Evolutionary conservation across 2,113 vertebrate species (phyloP).

Genomic region (Origma solitaria): DNA sequence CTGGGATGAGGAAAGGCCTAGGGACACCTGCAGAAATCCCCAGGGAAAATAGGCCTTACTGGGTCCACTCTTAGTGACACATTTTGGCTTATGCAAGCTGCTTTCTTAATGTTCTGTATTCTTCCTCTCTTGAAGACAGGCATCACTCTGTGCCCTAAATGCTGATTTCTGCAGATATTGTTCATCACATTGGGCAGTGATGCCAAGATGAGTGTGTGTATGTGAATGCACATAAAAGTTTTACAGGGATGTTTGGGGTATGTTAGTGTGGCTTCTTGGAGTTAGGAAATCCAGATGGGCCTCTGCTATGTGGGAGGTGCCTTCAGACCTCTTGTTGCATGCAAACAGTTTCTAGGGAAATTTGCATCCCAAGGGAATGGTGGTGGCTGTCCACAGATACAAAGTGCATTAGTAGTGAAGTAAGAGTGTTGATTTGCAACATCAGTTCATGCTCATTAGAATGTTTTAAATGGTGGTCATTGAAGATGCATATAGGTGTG

Average conservation of each 20-base stretch:
- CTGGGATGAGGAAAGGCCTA: background rate
- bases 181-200: background rate
- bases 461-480: background rate
- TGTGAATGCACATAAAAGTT: background rate
- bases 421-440: background rate
- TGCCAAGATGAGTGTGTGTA: rapidly evolving
- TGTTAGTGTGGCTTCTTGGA: background rate
- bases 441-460: background rate
- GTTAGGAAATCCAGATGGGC: background rate
- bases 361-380: background rate
- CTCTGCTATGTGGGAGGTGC: background rate
- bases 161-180: background rate
- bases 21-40: background rate
- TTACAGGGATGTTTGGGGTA: rapidly evolving
- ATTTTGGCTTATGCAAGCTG: background rate
- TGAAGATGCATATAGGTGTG: rapidly evolving
- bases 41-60: background rate
- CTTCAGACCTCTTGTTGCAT: background rate
- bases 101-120: background rate
- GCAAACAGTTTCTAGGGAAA: background rate
- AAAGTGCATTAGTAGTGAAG: background rate
- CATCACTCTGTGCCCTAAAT: background rate
- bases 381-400: background rate
- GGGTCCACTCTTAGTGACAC: background rate
- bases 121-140: background rate